Evolutionary conservation across 2,113 vertebrate genomes (phyloP).

Genomic region (Herpailurus yagouaroundi): DNA sequence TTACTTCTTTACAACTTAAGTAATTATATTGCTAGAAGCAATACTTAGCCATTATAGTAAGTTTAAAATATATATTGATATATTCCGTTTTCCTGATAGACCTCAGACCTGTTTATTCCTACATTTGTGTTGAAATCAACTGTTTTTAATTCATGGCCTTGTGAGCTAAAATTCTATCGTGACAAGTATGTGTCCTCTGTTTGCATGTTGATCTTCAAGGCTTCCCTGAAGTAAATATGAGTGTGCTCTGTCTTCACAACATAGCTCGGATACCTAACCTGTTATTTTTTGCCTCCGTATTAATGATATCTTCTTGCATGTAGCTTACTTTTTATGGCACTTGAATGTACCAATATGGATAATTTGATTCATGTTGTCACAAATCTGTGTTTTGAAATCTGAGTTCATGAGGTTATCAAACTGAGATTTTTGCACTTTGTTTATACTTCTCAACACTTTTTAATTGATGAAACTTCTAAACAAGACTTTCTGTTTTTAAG

Average conservation of each 20-base stretch:
- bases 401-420: slow-evolving; percentile 35
- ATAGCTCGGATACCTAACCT: slow-evolving; percentile 51
- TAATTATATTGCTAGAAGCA: slow-evolving; percentile 69
- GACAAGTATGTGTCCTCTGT: slow-evolving; percentile 50
- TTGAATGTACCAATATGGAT: slow-evolving; percentile 58
- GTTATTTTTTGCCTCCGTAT: slow-evolving; percentile 16
- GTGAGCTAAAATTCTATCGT: slow-evolving; percentile 52
- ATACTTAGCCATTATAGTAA: slow-evolving; percentile 65
- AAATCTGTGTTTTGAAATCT: slow-evolving; percentile 59
- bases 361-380: slow-evolving; percentile 65
- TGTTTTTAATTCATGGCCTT: slow-evolving; percentile 64
- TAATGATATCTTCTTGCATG: slow-evolving; percentile 79
- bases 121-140: slow-evolving; percentile 51
- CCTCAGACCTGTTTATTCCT: slow-evolving; percentile 63
- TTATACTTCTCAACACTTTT: slow-evolving; percentile 57
- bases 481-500: slow-evolving; percentile 60
- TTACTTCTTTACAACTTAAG: slow-evolving; percentile 43
- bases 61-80: slow-evolving; percentile 12
- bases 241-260: slow-evolving; percentile 30
- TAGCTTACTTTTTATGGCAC: slow-evolving; percentile 58
- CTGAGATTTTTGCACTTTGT: slow-evolving; percentile 55
- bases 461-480: slow-evolving; percentile 46
- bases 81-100: slow-evolving; percentile 45
- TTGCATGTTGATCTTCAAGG: slow-evolving; percentile 71
- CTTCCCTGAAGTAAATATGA: slow-evolving; percentile 51